phyloP scores from a whole-genome alignment of 2,113 vertebrate species.

The Macrotus californicus region DNA sequence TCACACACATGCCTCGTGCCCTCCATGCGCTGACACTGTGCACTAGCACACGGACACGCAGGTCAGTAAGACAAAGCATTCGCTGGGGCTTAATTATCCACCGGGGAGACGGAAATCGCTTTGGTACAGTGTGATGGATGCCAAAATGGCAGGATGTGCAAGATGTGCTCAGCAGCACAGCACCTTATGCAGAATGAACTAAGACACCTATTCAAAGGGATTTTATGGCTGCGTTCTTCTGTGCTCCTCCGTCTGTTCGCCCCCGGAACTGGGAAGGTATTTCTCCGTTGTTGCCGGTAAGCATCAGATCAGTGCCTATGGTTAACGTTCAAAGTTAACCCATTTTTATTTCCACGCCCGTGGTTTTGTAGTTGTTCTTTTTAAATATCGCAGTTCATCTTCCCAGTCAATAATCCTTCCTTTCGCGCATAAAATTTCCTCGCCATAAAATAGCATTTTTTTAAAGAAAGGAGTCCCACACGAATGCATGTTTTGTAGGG shows the following conservation, averaged over 20 bases:
- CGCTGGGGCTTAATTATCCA: background rate
- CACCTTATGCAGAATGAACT: background rate
- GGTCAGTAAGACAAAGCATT: background rate
- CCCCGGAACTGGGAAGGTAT: background rate
- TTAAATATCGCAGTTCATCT: constrained; percentile 35
- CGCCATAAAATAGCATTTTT: background rate
- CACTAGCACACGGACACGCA: no score
- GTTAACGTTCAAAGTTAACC: constrained; percentile 5
- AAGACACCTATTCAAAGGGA: background rate
- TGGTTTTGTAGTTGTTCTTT: constrained; percentile 12
- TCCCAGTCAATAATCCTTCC: constrained; percentile 19
- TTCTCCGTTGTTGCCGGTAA: background rate
- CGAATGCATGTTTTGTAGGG: background rate
- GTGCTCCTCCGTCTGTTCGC: background rate
- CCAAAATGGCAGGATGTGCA: background rate
- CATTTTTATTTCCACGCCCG: background rate
- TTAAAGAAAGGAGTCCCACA: background rate
- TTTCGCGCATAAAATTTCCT: background rate
- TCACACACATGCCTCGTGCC: fast-evolving
- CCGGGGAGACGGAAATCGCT: background rate
- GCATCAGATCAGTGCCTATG: background rate
- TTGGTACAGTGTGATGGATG: background rate
- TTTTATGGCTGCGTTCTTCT: background rate
- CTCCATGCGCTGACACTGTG: background rate
- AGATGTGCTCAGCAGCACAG: fast-evolving